These are phyloP conservation scores for Scomberomorus guttatus DNA, from an alignment of 2,797 vertebrate genomes.

Conservation along the genomic window DNA sequence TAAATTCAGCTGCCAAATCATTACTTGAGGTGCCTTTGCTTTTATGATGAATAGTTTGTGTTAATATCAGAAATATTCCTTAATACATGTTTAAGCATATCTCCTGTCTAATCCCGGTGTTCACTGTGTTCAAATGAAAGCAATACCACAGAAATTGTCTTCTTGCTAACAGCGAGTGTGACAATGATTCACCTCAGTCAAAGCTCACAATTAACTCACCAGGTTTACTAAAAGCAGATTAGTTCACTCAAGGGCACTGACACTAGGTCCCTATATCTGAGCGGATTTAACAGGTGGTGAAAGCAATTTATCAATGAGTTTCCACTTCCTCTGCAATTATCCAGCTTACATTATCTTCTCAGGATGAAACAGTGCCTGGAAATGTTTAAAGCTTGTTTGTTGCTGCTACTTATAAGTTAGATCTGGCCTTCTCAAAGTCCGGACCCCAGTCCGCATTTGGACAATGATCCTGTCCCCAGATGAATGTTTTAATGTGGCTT, in stretches of 20 bases:
- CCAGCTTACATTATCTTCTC: background rate
- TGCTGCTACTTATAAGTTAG: background rate
- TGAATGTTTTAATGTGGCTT: too few species aligned
- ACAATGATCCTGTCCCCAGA: too few species aligned
- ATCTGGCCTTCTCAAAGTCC: too few species aligned
- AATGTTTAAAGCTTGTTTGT: background rate
- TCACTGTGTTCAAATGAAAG: background rate
- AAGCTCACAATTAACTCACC: background rate
- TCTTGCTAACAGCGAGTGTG: background rate
- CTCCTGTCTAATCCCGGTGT: background rate
- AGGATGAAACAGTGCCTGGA: background rate
- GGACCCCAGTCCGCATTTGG: too few species aligned
- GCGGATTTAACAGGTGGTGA: slow-evolving; percentile 33
- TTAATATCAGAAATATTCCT: background rate
- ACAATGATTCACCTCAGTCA: background rate
- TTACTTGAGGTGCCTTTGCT: background rate
- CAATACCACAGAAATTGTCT: background rate
- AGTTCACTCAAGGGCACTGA: slow-evolving; percentile 1
- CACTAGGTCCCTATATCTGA: slow-evolving; percentile 10
- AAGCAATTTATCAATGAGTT: slow-evolving; percentile 34
- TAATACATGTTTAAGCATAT: background rate
- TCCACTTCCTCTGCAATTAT: background rate
- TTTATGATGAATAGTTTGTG: background rate
- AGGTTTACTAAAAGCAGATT: slow-evolving; percentile 42
- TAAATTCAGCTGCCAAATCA: background rate